A percentile compares a stretch with the other conserved stretches of the same genome.
Conservation (phyloP, 2,888 invertebrate species). For the Megalurothrips usitatus region DNA sequence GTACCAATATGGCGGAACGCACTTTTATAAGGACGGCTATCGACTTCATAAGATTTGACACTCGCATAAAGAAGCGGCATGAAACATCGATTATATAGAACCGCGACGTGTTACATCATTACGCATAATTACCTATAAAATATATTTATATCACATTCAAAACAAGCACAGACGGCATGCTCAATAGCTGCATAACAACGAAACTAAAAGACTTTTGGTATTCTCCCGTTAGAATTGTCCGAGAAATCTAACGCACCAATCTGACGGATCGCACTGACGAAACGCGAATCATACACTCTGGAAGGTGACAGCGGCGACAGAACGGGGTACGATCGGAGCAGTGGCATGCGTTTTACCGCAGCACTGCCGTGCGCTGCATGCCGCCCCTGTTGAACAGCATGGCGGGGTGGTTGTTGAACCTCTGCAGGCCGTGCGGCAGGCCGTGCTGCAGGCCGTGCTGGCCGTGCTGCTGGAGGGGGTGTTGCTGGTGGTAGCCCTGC, state of each 20-base stretch:
- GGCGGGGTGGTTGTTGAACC: slow-evolving; percentile 11
- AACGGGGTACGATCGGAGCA: neutral
- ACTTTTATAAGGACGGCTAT: neutral
- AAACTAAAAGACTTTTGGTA: too few relatives aligned
- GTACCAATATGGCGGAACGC: too few relatives aligned
- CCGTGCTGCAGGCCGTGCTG: neutral
- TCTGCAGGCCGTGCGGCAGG: neutral
- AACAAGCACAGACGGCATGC: neutral
- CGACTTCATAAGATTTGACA: neutral
- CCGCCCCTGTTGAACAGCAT: slow-evolving; percentile 9
- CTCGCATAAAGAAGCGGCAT: neutral
- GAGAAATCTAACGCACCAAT: too few relatives aligned
- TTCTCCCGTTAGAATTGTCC: too few relatives aligned
- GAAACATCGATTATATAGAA: too few relatives aligned
- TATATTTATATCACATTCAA: neutral
- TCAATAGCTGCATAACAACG: too few relatives aligned
- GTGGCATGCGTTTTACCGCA: neutral
- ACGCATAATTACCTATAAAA: neutral
- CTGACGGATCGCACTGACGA: too few relatives aligned
- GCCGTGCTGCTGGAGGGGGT: neutral
- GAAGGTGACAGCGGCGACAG: too few relatives aligned
- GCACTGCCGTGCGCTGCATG: neutral
- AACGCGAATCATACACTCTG: too few relatives aligned
- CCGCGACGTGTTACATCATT: neutral
- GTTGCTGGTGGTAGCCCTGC: neutral